Evolutionary conservation across 2,113 vertebrate genomes (phyloP), one percentile per base, ranked within the genome.

Genomic region (Thamnophis sirtalis): DNA sequence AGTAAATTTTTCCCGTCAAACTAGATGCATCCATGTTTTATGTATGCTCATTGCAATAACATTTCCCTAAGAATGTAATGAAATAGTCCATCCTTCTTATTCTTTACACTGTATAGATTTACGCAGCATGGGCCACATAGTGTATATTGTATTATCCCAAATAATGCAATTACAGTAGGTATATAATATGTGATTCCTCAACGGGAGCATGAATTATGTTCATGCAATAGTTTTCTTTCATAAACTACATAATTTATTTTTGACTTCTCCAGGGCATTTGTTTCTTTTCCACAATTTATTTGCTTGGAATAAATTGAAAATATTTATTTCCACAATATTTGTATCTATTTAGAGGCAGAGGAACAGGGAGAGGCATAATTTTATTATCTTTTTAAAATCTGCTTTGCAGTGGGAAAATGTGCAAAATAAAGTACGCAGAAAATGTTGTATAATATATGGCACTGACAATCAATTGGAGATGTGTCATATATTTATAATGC

Each of bases 131-230:
- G 22, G 91, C 91, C 94, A 91, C 94, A 84, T 93, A 94, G 10
- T 50, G 84, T 90, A 89, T 56, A 63, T 9, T 93, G 90, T 91
- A 90, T 93, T 49, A 85, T 89, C 80, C 92, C 91, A 93, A 95
- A 92, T 92, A 94, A 96, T 93, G 73, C 89, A 93, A 95, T 95
- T 95, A 93, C 43, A 90, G 50, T 84, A 92, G 89, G 89, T 92
- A 92, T 92, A 92, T 89, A 94, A 92, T 94, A 92, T 93, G 90
- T 50, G 19, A 55, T 56, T 95, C 19, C 89, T 94, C 92, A 91
- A 91, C 90, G 93, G 91, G 93, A 96, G 95, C 96, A 93, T 94
- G 93, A 96, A 96, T 96, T 94, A 95, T 93, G 56, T 91, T 84
- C 84, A 93, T 88, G 91, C 93, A 94, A 58, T 87, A 90, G 53